A percentile compares a stretch with the other conserved stretches of the same genome.
Conservation (phyloP, 2,797 vertebrate species). For the Helarctos malayanus region DNA sequence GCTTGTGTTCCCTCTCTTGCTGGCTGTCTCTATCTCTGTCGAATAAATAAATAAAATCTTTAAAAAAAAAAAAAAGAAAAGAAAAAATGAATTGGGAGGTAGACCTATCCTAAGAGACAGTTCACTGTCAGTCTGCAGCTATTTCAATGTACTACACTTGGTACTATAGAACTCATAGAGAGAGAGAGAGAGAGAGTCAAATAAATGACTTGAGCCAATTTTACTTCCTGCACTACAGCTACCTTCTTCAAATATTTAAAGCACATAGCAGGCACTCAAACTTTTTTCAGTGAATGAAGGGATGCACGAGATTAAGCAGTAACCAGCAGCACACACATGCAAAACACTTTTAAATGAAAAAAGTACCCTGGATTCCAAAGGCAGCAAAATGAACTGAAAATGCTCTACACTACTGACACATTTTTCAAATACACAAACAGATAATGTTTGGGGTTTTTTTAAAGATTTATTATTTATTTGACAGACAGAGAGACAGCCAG, state of each 20-base stretch:
- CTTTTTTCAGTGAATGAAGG: constrained; percentile 39
- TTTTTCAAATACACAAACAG: constrained; percentile 36
- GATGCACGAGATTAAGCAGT: constrained; percentile 7
- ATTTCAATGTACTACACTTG: constrained; percentile 3
- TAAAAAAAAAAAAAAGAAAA: not conserved
- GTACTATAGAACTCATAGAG: not conserved
- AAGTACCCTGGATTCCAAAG: constrained; percentile 51
- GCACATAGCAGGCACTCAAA: not conserved
- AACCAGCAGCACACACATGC: constrained; percentile 1
- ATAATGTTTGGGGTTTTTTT: not conserved
- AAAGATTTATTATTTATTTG: no score
- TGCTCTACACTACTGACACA: not conserved
- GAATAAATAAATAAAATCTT: no score
- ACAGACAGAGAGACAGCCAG: no score
- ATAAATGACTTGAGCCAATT: constrained; percentile 31
- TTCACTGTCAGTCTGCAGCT: constrained; percentile 26
- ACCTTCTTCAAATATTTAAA: constrained; percentile 63
- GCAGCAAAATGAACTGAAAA: constrained; percentile 56
- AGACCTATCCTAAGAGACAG: constrained; percentile 5
- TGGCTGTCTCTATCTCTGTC: no score
- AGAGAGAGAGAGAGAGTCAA: not conserved
- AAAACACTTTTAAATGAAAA: constrained; percentile 44
- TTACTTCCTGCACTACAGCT: constrained; percentile 26
- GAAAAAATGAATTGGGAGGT: constrained; percentile 42
- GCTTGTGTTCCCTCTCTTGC: no score